Conservation (phyloP, 2,113 vertebrate species). For the Phylloscopus whistleri region DNA sequence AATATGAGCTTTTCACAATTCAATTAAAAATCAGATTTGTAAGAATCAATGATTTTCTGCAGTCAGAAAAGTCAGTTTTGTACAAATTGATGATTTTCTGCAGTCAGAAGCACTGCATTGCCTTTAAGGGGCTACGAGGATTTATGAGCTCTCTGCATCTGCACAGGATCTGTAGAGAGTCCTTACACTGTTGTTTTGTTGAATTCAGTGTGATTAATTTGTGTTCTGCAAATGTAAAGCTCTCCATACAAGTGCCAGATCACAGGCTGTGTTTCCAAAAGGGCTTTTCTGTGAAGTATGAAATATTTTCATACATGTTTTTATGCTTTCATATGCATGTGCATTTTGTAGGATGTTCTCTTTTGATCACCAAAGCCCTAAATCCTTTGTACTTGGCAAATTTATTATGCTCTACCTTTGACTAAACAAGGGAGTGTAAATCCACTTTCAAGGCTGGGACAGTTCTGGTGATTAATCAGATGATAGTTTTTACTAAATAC, state of each 20-base stretch:
- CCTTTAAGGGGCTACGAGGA: not conserved
- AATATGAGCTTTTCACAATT: not conserved
- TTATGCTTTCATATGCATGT: not conserved
- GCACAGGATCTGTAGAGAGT: not conserved
- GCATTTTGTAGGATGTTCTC: not conserved
- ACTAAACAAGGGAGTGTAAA: not conserved
- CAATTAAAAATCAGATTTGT: not conserved
- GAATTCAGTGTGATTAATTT: not conserved
- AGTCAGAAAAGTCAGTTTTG: not conserved
- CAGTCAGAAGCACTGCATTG: not conserved
- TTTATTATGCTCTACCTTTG: not conserved
- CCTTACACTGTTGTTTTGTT: not conserved
- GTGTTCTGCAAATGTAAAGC: not conserved
- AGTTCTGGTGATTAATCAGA: not conserved
- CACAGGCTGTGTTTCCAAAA: not conserved
- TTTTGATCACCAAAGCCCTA: slow-evolving; percentile 5
- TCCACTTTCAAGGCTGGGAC: not conserved
- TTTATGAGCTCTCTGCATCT: not conserved
- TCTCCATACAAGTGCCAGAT: not conserved
- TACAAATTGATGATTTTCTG: not conserved
- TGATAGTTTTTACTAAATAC: not conserved
- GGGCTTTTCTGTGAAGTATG: not conserved
- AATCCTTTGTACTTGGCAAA: not conserved
- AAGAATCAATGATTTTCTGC: not conserved
- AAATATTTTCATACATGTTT: not conserved